These are phyloP conservation scores for Onychostoma macrolepis DNA, from an alignment of 2,113 vertebrate genomes.

Conservation along the genomic window DNA sequence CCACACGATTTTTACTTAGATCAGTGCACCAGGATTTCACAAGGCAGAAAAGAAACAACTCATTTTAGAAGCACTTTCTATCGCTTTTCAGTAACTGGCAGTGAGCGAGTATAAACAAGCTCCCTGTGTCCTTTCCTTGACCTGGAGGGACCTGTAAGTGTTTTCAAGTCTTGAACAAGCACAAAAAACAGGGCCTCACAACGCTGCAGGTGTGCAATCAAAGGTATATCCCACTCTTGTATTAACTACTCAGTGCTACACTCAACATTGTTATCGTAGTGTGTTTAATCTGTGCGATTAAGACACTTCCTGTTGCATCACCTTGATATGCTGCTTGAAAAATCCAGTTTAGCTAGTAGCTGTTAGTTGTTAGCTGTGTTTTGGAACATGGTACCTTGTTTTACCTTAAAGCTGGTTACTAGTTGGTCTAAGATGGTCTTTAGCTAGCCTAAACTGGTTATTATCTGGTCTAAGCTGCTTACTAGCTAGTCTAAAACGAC, in stretches of 20 bases:
- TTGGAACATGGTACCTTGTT: neutral
- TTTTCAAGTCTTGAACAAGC: neutral
- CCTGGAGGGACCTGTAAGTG: neutral
- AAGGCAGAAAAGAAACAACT: slow-evolving; percentile 8
- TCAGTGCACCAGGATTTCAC: slow-evolving; percentile 27
- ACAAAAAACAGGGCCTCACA: neutral
- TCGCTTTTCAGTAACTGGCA: neutral
- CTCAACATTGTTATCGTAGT: slow-evolving; percentile 50
- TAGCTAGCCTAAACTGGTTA: neutral
- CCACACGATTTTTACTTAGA: slow-evolving; percentile 47
- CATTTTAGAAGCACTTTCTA: slow-evolving; percentile 4
- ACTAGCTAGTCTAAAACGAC: neutral
- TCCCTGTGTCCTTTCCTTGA: slow-evolving; percentile 11
- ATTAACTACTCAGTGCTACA: slow-evolving; percentile 35
- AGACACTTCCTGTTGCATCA: neutral
- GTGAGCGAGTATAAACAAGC: slow-evolving; percentile 2
- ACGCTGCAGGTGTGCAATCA: slow-evolving; percentile 20
- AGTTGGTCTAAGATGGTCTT: neutral
- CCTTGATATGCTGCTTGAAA: neutral
- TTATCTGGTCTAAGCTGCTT: neutral
- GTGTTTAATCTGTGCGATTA: slow-evolving; percentile 23
- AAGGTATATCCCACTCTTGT: neutral
- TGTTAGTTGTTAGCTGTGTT: neutral
- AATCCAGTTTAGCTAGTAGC: neutral
- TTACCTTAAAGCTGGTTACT: neutral